Evolutionary conservation across 2,888 invertebrate species (phyloP).

Genomic region (Cephus runcator): DNA sequence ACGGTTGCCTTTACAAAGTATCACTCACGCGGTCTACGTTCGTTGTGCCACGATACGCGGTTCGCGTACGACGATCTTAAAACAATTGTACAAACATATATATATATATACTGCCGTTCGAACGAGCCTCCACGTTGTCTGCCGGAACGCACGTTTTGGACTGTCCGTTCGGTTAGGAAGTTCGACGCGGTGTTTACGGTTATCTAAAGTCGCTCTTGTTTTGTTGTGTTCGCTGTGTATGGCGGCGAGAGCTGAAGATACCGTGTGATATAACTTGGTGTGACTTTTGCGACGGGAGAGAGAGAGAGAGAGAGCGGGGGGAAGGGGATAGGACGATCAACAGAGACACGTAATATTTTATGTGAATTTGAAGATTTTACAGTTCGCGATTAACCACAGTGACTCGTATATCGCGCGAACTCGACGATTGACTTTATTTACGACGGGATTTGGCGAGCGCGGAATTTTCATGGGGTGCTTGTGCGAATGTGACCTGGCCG

Average conservation of each 20-base stretch:
- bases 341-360: neutral
- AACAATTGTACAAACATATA: neutral
- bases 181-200: neutral
- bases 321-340: conserved; percentile 39
- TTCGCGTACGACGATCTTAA: neutral
- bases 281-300: neutral
- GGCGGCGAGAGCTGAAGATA: neutral
- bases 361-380: neutral
- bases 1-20: conserved; percentile 50
- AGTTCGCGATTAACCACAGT: neutral
- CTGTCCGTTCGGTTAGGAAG: neutral
- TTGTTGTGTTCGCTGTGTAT: neutral
- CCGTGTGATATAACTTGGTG: neutral
- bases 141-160: neutral
- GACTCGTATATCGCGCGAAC: neutral
- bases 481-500: conserved; percentile 63
- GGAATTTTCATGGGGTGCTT: conserved; percentile 67
- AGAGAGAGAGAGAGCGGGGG: neutral
- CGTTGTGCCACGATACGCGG: neutral
- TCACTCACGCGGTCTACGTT: neutral
- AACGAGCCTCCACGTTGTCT: neutral
- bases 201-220: neutral
- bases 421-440: neutral
- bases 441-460: conserved; percentile 55
- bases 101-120: too few relatives aligned